phyloP scores from a whole-genome alignment of 2,113 vertebrate genomes.

The Perca flavescens region DNA sequence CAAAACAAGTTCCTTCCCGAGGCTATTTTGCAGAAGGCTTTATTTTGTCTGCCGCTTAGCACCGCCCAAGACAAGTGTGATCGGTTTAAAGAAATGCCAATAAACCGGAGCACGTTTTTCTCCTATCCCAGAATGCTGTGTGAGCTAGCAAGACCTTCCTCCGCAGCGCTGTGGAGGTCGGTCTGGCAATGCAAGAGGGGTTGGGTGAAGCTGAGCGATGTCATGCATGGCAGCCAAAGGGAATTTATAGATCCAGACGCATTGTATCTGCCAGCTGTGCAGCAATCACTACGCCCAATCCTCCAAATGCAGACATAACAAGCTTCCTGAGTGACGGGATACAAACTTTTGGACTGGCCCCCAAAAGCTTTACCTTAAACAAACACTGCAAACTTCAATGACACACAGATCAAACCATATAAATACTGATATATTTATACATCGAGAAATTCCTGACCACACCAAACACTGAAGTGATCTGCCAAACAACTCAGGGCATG shows the following conservation, averaged over 20 bases:
- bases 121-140: too few species aligned
- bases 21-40: too few species aligned
- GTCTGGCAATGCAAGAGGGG: background rate
- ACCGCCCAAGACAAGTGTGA: too few species aligned
- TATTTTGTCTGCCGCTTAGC: too few species aligned
- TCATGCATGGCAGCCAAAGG: slow-evolving; percentile 70
- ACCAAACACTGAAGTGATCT: slow-evolving; percentile 61
- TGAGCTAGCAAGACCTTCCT: too few species aligned
- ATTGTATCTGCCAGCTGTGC: slow-evolving; percentile 79
- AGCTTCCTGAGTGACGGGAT: slow-evolving; percentile 76
- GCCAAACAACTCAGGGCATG: slow-evolving; percentile 63
- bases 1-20: too few species aligned
- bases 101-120: too few species aligned
- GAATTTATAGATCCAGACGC: slow-evolving; percentile 75
- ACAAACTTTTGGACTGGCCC: slow-evolving; percentile 58
- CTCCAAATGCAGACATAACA: slow-evolving; percentile 86
- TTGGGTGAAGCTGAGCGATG: slow-evolving; percentile 61
- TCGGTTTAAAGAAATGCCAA: too few species aligned
- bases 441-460: slow-evolving; percentile 63
- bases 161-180: too few species aligned
- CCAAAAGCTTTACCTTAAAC: slow-evolving; percentile 69
- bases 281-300: slow-evolving; percentile 74
- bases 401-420: slow-evolving; percentile 63
- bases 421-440: slow-evolving; percentile 65
- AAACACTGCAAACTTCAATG: slow-evolving; percentile 73